phyloP scores from a whole-genome alignment of 2,888 invertebrate genomes.

The Drosophila mercatorum region DNA sequence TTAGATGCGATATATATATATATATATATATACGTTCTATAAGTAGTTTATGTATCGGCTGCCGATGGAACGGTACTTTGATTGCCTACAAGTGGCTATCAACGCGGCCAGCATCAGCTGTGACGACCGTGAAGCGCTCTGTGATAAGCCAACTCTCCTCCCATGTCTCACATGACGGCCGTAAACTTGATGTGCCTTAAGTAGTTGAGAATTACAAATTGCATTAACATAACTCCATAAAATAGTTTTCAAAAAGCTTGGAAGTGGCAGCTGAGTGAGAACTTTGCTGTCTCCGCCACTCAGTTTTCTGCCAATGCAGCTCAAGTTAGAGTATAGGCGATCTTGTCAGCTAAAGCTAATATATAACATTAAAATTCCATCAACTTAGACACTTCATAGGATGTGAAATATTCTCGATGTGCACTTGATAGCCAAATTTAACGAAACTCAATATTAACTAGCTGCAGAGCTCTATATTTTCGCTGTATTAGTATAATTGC shows the following conservation, averaged over 20 bases:
- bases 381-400: neutral
- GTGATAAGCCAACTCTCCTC: slow-evolving; percentile 31
- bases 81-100: slow-evolving; percentile 54
- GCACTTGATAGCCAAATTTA: neutral
- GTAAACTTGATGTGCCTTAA: slow-evolving; percentile 4
- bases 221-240: slow-evolving; percentile 3
- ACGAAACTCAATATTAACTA: neutral
- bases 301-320: too few species aligned
- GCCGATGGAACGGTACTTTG: slow-evolving; percentile 59
- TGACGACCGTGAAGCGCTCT: slow-evolving; percentile 38
- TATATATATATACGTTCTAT: slow-evolving; percentile 38
- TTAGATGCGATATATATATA: slow-evolving; percentile 49
- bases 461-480: neutral
- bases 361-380: neutral
- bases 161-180: neutral
- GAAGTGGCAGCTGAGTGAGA: too few species aligned
- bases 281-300: too few species aligned
- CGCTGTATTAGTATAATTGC: neutral
- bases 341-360: neutral
- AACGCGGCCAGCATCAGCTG: slow-evolving; percentile 17
- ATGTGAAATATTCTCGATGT: neutral
- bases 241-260: neutral
- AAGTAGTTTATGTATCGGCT: slow-evolving; percentile 60
- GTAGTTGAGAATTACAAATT: slow-evolving; percentile 16
- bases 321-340: too few species aligned